phyloP scores from a whole-genome alignment of 2,113 vertebrate species.

The Hippocampus abdominalis region DNA sequence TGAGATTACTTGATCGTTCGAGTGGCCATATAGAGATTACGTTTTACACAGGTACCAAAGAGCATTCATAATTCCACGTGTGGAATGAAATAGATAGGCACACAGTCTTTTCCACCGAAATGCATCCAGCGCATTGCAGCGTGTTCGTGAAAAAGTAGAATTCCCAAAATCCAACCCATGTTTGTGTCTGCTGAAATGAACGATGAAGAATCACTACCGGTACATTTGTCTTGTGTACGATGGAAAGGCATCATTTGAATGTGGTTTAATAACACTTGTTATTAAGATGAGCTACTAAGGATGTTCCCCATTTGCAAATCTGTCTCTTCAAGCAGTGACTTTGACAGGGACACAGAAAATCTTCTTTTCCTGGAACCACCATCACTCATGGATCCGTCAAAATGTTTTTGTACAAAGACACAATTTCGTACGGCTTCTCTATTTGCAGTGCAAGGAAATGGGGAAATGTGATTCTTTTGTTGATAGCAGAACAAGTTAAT shows the following conservation, averaged over 20 bases:
- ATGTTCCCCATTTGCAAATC: conserved; percentile 37
- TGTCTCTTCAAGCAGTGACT: conserved; percentile 18
- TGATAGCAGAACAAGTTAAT: conserved; percentile 62
- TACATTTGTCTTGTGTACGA: not conserved
- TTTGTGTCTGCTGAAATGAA: not conserved
- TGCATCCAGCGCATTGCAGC: too few species aligned
- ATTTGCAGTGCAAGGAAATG: conserved; percentile 28
- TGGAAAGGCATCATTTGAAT: conserved; percentile 14
- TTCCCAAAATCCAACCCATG: not conserved
- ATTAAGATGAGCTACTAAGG: conserved; percentile 27
- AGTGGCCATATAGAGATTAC: too few species aligned
- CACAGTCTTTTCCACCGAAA: too few species aligned
- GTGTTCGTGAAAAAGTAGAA: not conserved
- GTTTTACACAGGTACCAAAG: too few species aligned
- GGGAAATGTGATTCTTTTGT: conserved; percentile 55
- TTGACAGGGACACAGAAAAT: conserved; percentile 46
- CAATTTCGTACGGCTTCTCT: conserved; percentile 49
- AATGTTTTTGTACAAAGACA: conserved; percentile 40
- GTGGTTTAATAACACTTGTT: conserved; percentile 23
- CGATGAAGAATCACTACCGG: not conserved
- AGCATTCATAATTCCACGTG: too few species aligned
- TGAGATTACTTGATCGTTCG: too few species aligned
- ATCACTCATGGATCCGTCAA: conserved; percentile 47
- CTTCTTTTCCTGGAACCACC: conserved; percentile 42
- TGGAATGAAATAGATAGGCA: too few species aligned